A percentile compares a stretch with the other conserved stretches of the same genome.
These are phyloP conservation scores for Campaea margaritaria DNA, from an alignment of 2,888 invertebrate species.

Conservation along the genomic window DNA sequence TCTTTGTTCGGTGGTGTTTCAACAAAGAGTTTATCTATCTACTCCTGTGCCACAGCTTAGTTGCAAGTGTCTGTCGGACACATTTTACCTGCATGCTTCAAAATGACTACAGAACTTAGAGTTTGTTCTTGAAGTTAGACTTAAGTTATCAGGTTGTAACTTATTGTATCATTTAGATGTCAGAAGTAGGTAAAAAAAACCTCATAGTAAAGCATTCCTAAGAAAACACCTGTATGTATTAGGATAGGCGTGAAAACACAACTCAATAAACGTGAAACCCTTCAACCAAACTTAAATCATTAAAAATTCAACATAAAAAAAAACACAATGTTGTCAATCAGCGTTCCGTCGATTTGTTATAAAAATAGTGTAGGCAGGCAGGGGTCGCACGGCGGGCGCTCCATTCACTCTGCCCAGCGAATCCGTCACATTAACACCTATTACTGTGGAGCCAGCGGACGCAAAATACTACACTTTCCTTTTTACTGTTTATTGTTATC, in stretches of 20 bases:
- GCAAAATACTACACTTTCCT: slow-evolving; percentile 82
- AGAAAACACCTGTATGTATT: background rate
- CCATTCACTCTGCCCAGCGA: slow-evolving; percentile 74
- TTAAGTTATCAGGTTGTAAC: too few relatives aligned
- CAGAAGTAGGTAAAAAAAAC: background rate
- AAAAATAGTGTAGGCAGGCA: slow-evolving; percentile 61
- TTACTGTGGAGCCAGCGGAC: slow-evolving; percentile 73
- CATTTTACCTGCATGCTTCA: too few relatives aligned
- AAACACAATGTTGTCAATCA: slow-evolving; percentile 76
- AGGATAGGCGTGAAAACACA: slow-evolving; percentile 2
- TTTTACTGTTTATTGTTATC: slow-evolving; percentile 84
- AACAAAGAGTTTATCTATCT: too few relatives aligned
- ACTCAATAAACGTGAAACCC: background rate
- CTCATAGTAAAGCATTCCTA: background rate
- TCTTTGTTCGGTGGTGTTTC: too few relatives aligned
- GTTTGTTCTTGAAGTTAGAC: too few relatives aligned
- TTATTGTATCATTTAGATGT: too few relatives aligned
- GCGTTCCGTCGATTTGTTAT: slow-evolving; percentile 75
- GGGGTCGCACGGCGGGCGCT: slow-evolving; percentile 47
- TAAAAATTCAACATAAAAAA: slow-evolving; percentile 55
- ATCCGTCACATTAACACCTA: slow-evolving; percentile 80
- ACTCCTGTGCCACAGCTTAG: too few relatives aligned
- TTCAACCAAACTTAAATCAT: slow-evolving; percentile 55
- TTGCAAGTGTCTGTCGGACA: too few relatives aligned
- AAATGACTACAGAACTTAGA: too few relatives aligned